A percentile compares a stretch with the other conserved stretches of the same genome.
Conservation (phyloP, 2,888 invertebrate genomes). For the Standfussiana lucernea region DNA sequence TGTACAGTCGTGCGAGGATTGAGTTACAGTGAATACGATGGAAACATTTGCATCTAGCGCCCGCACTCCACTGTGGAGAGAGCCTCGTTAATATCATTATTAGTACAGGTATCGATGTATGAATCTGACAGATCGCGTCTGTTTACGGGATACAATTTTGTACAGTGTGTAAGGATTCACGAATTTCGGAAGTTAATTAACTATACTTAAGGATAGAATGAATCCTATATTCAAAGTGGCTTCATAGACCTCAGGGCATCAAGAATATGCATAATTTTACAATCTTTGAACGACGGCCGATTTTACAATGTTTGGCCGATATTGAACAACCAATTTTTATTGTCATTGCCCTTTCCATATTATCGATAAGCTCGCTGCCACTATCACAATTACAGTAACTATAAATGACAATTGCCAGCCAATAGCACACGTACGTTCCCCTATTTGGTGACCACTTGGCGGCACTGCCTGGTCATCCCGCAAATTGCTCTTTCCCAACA, state of each 20-base stretch:
- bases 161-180: background rate
- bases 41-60: conserved; percentile 85
- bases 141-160: background rate
- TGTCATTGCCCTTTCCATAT: conserved; percentile 58
- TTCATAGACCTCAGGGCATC: background rate
- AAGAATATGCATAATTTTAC: background rate
- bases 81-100: conserved; percentile 62
- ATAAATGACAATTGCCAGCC: conserved; percentile 81
- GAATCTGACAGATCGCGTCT: background rate
- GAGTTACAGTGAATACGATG: conserved; percentile 86
- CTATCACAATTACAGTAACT: conserved; percentile 78
- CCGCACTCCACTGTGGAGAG: conserved; percentile 58
- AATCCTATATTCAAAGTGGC: too few relatives aligned
- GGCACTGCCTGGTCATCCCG: conserved; percentile 88
- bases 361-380: conserved; percentile 70
- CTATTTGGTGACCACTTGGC: conserved; percentile 89
- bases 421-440: conserved; percentile 77
- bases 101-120: conserved; percentile 41
- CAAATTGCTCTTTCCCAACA: conserved; percentile 90
- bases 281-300: background rate
- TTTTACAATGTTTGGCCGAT: background rate
- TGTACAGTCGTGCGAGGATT: conserved; percentile 88
- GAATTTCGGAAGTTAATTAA: background rate
- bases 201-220: background rate
- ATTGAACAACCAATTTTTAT: conserved; percentile 3